Base-by-base conservation (phyloP, 1,140 invertebrate species). In the Penaeus vannamei region DNA sequence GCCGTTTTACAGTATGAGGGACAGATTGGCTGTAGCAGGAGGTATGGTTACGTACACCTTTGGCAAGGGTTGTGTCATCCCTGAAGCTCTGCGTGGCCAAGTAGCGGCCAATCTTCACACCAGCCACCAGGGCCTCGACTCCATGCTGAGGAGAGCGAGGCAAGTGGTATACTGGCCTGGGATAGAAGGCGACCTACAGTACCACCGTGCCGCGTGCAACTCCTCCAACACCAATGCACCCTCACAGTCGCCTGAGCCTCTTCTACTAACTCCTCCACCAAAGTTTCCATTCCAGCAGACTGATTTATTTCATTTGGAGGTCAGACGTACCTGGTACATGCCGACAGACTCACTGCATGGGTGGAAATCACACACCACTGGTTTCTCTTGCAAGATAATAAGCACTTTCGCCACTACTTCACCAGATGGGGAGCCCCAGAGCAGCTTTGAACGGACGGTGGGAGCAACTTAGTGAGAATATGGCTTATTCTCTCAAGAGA, bases 41-140 rank as follows among this genome's bases (percentile, higher is more conserved):
- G 0, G 36, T 8, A 12, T 79, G 36, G 19, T 79, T n/a, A 36
- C 62, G 0, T 66, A 64, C 20, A 66, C 26, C 23, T 66, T 29
- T 64, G 26, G 36, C 22, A 4, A 64, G 22, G 60, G 2, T 4
- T 32, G 23, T 42, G 26, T 32, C 61, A 84, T 84, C 82, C 60
- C 59, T 8, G 36, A 84, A 64, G n/a, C 59, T 64, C 60, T 53
- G 36, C 53, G 22, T 53, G 22, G 26, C 12, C 46, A 46, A 42
- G 32, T 53, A 23, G 80, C 80, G 19, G 7, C 23, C 0, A 84
- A 62, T 20, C 60, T 84, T 2, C 83, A 84, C 23, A 26, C 61
- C 17, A 62, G 83, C 22, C 83, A 84, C 36, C 83, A 84, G 29
- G 36, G 69, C 84, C 46, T 60, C 19, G 64, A 80, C 85, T 86